Evolutionary conservation across 2,888 invertebrate species (phyloP), one percentile per base, ranked within the genome.

Genomic region (Orthosia incerta): DNA sequence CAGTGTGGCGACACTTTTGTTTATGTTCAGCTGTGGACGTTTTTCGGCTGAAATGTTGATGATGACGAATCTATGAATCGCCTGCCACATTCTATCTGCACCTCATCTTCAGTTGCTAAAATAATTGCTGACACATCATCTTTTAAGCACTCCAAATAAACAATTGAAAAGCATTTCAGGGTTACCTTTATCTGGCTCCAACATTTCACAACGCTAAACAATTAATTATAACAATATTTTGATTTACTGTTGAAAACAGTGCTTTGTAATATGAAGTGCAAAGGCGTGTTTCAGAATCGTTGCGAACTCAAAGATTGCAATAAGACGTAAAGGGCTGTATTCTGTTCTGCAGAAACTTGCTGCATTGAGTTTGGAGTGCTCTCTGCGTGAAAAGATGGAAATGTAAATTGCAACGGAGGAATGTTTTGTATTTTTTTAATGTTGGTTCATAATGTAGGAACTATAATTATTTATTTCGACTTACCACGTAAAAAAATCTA

Each of bases 321-420:
- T 20, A 39, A 60, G 59, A 60, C 45, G 20, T 45, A 59, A 59
- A 60, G n/a, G 45, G 45, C 9, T 45, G 20, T 20, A 20, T 45
- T 59, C 60, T 60, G 60, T 60, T 20, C 13, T 39, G 39, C 39
- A 39, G n/a, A 59, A 59, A 59, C 59, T 39, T 39, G 59, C 39
- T 7, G 59, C 39, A 39, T 59, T 18, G n/a, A 60, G 60, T 45
- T 60, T 20, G 60, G 15, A 45, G 59, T 60, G 45, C 23, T 18
- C 23, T 0, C 26, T 26, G 3, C 20, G 50, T 16, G 15, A 7
- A 46, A 45, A 46, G n/a, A 26, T 15, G n/a, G 16, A 11, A 48
- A 16, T n/a, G 46, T 18, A 59, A 60, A 60, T 20, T 45, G 45
- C 20, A 60, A 45, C 9, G 45, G 15, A 45, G 39, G 7, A 39